Base-by-base conservation (phyloP, 2,113 vertebrate genomes). In the Ctenodactylus gundi region DNA sequence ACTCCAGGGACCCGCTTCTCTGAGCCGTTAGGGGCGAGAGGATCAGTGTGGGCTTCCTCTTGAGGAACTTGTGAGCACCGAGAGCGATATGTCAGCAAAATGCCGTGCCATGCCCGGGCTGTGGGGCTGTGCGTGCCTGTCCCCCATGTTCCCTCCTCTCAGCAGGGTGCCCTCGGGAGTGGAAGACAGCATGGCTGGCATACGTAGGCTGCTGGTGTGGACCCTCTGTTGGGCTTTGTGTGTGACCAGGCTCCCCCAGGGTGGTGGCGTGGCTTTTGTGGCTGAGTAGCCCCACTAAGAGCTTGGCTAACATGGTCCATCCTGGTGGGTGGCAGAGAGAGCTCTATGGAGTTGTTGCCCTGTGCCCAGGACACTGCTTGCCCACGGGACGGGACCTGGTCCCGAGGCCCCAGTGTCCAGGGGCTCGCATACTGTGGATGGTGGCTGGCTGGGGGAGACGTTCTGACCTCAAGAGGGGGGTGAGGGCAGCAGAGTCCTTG, bases 11-110 rank as follows among this genome's bases (percentile, higher is more conserved):
- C n/a, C 2, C 1, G 2, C 8, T 31, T 62, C 34, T 84, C 55
- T 46, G 80, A 75, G 75, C 64, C 55, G 39, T 55, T 0, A 0
- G 5, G n/a, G 41, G 41, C 1, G 6, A 46, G 29, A 39, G 27
- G 51, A 29, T 10, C 34, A 1, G 27, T 12, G 0, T 3, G 13
- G 70, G 21, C 4, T 0, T 20, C 25, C n/a, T 27, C 34, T 0
- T 1, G 25, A 9, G 60, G 0, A 34, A n/a, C 4, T 9, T 3
- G 55, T 20, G 34, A 51, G 51, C 13, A 8, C 27, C 23, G 20
- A 36, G 64, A n/a, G 3, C 9, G 14, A 39, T 0, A 5, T 29
- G 41, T 75, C 21, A 39, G 34, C 41, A 25, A 20, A 76, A 64
- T 34, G 31, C 10, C 0, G 0, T 5, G 20, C 25, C 3, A 20